phyloP scores from a whole-genome alignment of 2,797 vertebrate species.

The Rhynchotus rufescens region DNA sequence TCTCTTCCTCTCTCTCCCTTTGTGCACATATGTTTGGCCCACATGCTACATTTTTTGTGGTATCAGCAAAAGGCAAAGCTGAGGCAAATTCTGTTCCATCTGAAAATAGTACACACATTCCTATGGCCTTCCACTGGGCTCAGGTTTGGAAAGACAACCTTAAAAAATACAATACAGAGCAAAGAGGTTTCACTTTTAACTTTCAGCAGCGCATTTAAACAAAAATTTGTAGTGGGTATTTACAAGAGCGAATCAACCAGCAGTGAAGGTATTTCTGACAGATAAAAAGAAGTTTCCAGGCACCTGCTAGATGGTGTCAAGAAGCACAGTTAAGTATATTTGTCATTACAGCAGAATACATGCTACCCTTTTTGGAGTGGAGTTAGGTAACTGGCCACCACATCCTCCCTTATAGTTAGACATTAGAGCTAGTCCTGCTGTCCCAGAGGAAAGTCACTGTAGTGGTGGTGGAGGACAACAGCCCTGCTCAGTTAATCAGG shows the following conservation, averaged over 20 bases:
- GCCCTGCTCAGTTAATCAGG: not conserved
- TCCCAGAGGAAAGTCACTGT: not conserved
- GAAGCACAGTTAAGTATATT: conserved; percentile 34
- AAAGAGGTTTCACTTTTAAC: not conserved
- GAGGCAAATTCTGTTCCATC: not conserved
- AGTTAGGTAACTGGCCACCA: not conserved
- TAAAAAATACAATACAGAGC: not conserved
- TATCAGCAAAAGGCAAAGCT: not conserved
- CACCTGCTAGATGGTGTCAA: conserved; percentile 53
- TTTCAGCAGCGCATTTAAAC: not conserved
- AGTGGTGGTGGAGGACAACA: not conserved
- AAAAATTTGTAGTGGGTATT: not conserved
- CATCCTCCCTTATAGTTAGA: not conserved
- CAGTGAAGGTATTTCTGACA: not conserved
- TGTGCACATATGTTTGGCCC: not conserved
- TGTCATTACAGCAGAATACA: not conserved
- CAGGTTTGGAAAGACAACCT: not conserved
- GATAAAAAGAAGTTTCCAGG: not conserved
- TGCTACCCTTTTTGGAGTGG: not conserved
- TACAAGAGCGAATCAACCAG: not conserved
- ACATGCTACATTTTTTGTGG: not conserved
- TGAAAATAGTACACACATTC: not conserved
- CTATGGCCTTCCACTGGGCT: not conserved
- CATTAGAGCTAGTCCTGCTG: not conserved
- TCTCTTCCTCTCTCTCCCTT: not conserved